A percentile compares a stretch with the other conserved stretches of the same genome.
Evolutionary conservation across 2,113 vertebrate genomes (phyloP).

Genomic region (Triplophysa siluroides): DNA sequence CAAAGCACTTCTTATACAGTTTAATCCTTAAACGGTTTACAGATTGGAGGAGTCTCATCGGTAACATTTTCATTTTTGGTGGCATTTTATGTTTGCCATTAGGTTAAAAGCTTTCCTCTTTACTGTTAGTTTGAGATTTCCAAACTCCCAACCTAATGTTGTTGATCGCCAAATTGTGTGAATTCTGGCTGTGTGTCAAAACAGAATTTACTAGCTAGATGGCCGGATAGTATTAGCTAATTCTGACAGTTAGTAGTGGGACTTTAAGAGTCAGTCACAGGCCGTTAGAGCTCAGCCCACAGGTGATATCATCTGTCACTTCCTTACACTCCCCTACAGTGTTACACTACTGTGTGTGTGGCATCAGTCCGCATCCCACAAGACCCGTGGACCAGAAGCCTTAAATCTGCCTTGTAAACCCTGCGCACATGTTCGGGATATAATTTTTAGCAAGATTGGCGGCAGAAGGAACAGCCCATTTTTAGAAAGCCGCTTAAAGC

Average conservation of each 20-base stretch:
- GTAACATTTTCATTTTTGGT: neutral
- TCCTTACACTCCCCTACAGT: constrained; percentile 2
- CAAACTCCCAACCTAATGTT: neutral
- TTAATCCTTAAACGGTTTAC: neutral
- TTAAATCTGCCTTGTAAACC: constrained; percentile 13
- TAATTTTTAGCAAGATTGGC: neutral
- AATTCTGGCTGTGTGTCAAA: neutral
- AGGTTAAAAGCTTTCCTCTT: neutral
- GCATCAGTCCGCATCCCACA: neutral
- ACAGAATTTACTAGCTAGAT: too few relatives aligned
- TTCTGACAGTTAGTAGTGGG: constrained; percentile 6
- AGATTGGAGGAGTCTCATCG: neutral
- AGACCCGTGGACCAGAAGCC: constrained; percentile 12
- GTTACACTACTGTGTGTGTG: neutral
- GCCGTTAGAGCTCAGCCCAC: constrained; percentile 24
- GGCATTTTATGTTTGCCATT: neutral
- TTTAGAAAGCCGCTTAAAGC: neutral
- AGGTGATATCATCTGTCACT: constrained; percentile 17
- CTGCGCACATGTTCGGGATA: neutral
- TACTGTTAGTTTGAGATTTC: neutral
- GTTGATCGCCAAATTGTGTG: neutral
- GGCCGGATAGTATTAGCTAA: constrained; percentile 12
- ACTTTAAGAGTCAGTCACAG: constrained; percentile 22
- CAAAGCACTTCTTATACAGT: neutral
- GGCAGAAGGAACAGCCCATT: neutral